These are phyloP conservation scores for Scelioninae gen. 1 DNA, from an alignment of 2,888 invertebrate genomes.

Conservation along the genomic window DNA sequence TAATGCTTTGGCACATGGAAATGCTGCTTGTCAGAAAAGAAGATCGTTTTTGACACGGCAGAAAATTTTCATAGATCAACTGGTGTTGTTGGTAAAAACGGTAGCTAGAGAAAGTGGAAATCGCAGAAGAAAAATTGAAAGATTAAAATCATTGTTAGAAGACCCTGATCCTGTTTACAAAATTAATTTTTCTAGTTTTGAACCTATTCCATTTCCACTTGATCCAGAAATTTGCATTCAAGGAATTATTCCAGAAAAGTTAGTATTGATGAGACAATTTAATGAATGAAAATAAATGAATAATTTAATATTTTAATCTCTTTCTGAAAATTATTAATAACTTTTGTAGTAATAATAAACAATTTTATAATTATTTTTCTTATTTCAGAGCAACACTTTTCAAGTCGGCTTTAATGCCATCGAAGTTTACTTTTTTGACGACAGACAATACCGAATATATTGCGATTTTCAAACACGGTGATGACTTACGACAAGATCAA, in stretches of 20 bases:
- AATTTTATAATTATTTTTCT: background rate
- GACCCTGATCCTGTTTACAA: slow-evolving; percentile 92
- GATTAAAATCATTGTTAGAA: slow-evolving; percentile 92
- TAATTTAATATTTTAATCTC: slow-evolving; percentile 44
- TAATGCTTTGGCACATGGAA: slow-evolving; percentile 89
- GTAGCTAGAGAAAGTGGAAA: slow-evolving; percentile 96
- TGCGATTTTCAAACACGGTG: slow-evolving; percentile 98
- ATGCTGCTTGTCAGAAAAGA: slow-evolving; percentile 89
- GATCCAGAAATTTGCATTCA: slow-evolving; percentile 96
- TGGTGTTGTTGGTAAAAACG: slow-evolving; percentile 94
- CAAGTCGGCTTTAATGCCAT: slow-evolving; percentile 98
- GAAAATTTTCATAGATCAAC: slow-evolving; percentile 94
- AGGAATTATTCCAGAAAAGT: slow-evolving; percentile 94
- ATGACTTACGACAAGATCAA: slow-evolving; percentile 98
- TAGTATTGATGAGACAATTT: slow-evolving; percentile 59
- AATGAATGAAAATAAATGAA: background rate
- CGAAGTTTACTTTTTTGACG: slow-evolving; percentile 94
- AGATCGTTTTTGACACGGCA: slow-evolving; percentile 92
- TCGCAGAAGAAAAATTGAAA: slow-evolving; percentile 95
- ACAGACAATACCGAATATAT: slow-evolving; percentile 93
- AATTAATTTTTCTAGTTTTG: slow-evolving; percentile 94
- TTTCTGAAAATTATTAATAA: too few species aligned
- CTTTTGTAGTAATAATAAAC: too few species aligned
- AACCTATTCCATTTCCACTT: slow-evolving; percentile 96
- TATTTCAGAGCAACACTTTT: slow-evolving; percentile 91